Evolutionary conservation across 1,140 invertebrate genomes (phyloP).

Genomic region (Drosophila neocordata): DNA sequence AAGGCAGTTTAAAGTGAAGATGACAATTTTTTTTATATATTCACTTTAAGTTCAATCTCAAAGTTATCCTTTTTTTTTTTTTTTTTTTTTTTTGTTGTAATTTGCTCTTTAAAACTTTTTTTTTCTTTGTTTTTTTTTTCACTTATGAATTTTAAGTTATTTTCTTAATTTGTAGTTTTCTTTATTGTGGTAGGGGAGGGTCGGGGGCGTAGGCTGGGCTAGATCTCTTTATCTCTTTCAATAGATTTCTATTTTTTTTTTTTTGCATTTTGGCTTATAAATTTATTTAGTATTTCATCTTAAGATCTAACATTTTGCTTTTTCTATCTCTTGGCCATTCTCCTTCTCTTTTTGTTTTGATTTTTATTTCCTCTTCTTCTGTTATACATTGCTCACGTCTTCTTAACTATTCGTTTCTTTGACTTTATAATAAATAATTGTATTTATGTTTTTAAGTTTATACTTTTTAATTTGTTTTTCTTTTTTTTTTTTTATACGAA

Average conservation of each 20-base stretch:
- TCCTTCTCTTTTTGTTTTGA: conserved; percentile 17
- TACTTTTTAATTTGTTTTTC: neutral
- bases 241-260: conserved; percentile 48
- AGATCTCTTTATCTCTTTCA: neutral
- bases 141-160: neutral
- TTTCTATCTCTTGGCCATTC: neutral
- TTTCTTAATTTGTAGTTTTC: neutral
- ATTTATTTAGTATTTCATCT: conserved; percentile 27
- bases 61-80: conserved; percentile 31
- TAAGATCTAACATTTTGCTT: neutral
- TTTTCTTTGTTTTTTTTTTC: conserved; percentile 1
- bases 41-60: conserved; percentile 36
- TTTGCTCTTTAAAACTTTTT: neutral
- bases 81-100: neutral
- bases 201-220: neutral
- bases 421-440: conserved; percentile 14
- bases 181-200: neutral
- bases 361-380: conserved; percentile 6
- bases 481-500: conserved; percentile 29
- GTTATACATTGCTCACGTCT: neutral
- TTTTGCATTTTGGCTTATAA: conserved; percentile 50
- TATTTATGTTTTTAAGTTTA: conserved; percentile 2
- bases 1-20: conserved; percentile 68
- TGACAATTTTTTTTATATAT: conserved; percentile 1
- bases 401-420: conserved; percentile 3